Evolutionary conservation across 2,797 vertebrate genomes (phyloP).

Genomic region (Crypturellus tataupa): DNA sequence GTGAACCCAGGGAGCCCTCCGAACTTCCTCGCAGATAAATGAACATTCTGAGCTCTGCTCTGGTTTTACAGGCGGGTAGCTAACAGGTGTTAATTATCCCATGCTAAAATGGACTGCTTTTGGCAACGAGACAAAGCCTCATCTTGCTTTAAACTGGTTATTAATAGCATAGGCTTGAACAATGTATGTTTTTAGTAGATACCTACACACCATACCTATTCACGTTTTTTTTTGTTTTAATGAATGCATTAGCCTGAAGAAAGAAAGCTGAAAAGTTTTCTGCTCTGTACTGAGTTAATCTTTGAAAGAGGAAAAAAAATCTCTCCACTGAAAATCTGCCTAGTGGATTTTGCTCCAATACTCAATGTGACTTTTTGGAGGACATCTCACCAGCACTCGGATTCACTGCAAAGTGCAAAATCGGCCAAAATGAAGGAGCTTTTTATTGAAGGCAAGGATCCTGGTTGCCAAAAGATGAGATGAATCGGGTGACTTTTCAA

Average conservation of each 20-base stretch:
- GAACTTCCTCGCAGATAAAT: background rate
- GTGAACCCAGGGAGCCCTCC: accelerated
- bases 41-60: background rate
- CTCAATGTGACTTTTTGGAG: background rate
- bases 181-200: background rate
- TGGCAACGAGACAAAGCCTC: slow-evolving; percentile 37
- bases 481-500: background rate
- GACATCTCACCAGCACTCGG: accelerated
- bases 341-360: background rate
- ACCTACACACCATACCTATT: slow-evolving; percentile 32
- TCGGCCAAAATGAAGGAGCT: background rate
- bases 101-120: slow-evolving; percentile 2
- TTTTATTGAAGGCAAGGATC: background rate
- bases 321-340: background rate
- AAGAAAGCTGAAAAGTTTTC: background rate
- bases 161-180: slow-evolving; percentile 40
- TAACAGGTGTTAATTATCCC: background rate
- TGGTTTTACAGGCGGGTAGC: background rate
- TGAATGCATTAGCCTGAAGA: background rate
- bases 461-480: background rate
- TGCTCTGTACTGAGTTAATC: background rate
- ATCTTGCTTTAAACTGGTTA: background rate
- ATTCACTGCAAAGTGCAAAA: background rate
- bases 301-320: background rate
- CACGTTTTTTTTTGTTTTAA: background rate